Base-by-base conservation (phyloP, 2,888 invertebrate species). In the Drosophila prolongata region DNA sequence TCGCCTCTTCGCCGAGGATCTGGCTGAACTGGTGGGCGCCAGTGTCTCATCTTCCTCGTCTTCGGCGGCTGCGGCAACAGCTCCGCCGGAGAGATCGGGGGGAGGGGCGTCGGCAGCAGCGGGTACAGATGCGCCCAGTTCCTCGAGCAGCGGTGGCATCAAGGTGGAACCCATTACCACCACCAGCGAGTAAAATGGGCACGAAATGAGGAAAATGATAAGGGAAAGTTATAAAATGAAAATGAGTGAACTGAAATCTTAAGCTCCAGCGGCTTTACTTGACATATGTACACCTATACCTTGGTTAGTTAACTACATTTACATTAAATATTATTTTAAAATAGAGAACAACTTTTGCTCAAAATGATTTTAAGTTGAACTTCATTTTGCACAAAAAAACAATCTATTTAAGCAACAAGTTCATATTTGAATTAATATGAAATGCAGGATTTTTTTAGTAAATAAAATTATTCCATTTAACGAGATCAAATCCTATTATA, bases 141-240 rank as follows among this genome's bases (percentile, higher is more conserved):
- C 80, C 42, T 57, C 79, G 50, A 78, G 78, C 60, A 75, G 76
- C 71, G 75, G 68, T 9, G 44, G 61, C 79, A 95, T 96, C 76
- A 96, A 96, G 93, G 93, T 96, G 92, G 96, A 96, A 92, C 95
- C 95, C 70, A 92, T 95, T 67, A 93, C 94, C 57, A 90, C 87
- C 67, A 90, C 80, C 76, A 78, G 87, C 80, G 90, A 90, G 73
- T 90, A 89, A 44, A 19, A 10, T 3, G 14, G 11, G 27, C 10
- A 37, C 19, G 43, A 58, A 47, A 47, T 30, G 19, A 52, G 19
- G 60, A 55, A 59, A 73, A 35, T 37, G 43, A 79, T 53, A 71
- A 69, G 19, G 43, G 55, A 75, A 69, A 52, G 54, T 42, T 40
- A 16, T 13, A 11, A 62, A 38, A 37, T 35, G n/a, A 52, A 13